A percentile compares a stretch with the other conserved stretches of the same genome.
phyloP scores from a whole-genome alignment of 2,113 vertebrate genomes.

The Potamarius usumacintae region DNA sequence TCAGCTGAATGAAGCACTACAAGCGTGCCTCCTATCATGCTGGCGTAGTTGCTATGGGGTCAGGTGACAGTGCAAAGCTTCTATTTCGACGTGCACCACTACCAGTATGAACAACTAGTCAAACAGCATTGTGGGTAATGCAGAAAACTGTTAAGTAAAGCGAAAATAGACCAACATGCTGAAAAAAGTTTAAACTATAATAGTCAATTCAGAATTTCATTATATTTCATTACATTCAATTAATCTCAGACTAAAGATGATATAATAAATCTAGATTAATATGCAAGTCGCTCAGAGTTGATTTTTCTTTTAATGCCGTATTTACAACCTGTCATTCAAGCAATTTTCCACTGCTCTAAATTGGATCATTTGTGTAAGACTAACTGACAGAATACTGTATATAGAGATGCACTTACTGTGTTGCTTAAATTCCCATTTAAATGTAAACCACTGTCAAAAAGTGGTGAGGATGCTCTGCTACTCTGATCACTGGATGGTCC shows the following conservation, averaged over 20 bases:
- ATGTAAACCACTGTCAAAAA: slow-evolving; percentile 91
- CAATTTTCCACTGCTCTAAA: slow-evolving; percentile 17
- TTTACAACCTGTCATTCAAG: slow-evolving; percentile 37
- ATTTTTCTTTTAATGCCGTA: slow-evolving; percentile 11
- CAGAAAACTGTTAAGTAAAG: neutral
- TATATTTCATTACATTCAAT: neutral
- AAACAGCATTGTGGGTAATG: neutral
- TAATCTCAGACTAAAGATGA: neutral
- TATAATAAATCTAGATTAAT: neutral
- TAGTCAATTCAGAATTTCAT: too few relatives aligned
- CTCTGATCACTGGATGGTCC: slow-evolving; percentile 82
- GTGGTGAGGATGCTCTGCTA: slow-evolving; percentile 84
- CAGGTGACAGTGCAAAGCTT: too few relatives aligned
- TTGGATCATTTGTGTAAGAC: slow-evolving; percentile 12
- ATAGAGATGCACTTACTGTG: slow-evolving; percentile 74
- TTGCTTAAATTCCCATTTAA: slow-evolving; percentile 83
- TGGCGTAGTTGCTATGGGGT: too few relatives aligned
- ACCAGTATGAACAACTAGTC: neutral
- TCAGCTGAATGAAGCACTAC: too few relatives aligned
- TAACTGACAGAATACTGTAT: neutral
- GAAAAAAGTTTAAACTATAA: neutral
- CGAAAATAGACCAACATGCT: neutral
- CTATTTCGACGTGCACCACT: neutral
- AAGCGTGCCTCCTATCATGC: too few relatives aligned
- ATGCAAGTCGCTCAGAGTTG: neutral